Base-by-base conservation (phyloP, 2,888 invertebrate species). In the Melipona bicolor region DNA sequence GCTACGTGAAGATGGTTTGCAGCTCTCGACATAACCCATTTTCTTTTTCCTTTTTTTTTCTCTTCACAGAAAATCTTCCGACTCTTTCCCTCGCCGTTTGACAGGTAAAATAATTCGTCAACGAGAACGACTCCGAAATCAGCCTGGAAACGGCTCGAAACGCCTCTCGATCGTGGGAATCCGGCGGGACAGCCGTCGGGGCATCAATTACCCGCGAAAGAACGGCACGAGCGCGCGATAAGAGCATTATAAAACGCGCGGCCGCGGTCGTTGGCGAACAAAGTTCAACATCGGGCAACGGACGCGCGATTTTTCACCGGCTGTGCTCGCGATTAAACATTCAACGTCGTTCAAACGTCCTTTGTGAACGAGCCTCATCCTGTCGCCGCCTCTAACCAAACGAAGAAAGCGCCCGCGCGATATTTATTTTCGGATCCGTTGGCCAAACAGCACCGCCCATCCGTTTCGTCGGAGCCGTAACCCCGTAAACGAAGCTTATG, bases 401-500 rank as follows among this genome's bases (percentile, higher is more conserved):
- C 36, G 71, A 74, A 67, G 79, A 67, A 76, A 77, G 49, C 73
- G 52, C 69, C 4, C 5, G 64, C 32, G 19, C 68, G 71, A 52
- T 64, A 74, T 84, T 81, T 81, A 84, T 81, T 81, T 81, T 54
- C 69, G 64, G 64, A 77, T 84, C 56, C 65, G 54, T 36, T 36
- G 36, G 70, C 52, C 64, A 77, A 81, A 85, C 85, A 85, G 36
- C 32, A 43, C 24, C 64, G n/a, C 71, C 56, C 59, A 81, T 81
- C 50, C 70, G 68, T 71, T 74, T 56, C 81, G 70, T 32, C 79
- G 69, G 50, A 24, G 36, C 65, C 54, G n/a, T n/a, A n/a, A n/a
- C 56, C 59, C 56, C 77, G 81, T 84, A 85, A 86, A 84, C 81
- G 81, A 85, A 80, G 85, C 85, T 86, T 85, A 86, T 64, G 85